Evolutionary conservation across 1,140 invertebrate genomes (phyloP).

Genomic region (Thaumetopoea pityocampa): DNA sequence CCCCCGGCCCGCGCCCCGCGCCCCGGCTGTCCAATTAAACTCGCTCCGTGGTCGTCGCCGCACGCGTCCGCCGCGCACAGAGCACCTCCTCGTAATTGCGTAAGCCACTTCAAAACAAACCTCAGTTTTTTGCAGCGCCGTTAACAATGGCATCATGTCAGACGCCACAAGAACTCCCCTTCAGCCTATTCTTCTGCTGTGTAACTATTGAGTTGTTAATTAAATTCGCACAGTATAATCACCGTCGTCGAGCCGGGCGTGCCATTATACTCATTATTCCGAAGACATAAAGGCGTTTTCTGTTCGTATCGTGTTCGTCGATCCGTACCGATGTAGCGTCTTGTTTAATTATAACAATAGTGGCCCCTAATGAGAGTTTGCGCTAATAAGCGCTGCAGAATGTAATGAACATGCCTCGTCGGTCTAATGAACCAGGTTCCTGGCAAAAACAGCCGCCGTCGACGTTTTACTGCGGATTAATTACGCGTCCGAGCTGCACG

Average conservation of each 20-base stretch:
- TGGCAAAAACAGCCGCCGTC: constrained; percentile 67
- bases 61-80: constrained; percentile 35
- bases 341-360: constrained; percentile 76
- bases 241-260: constrained; percentile 13
- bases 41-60: constrained; percentile 36
- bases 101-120: constrained; percentile 68
- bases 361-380: constrained; percentile 72
- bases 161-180: constrained; percentile 57
- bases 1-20: constrained; percentile 22
- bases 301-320: constrained; percentile 23
- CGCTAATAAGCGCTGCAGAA: constrained; percentile 74
- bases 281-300: constrained; percentile 40
- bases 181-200: constrained; percentile 40
- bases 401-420: constrained; percentile 73
- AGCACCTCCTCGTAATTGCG: constrained; percentile 59
- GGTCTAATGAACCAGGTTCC: constrained; percentile 72
- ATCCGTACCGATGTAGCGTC: constrained; percentile 53
- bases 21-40: constrained; percentile 64
- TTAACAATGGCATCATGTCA: constrained; percentile 69
- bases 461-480: constrained; percentile 72
- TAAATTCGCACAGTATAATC: constrained; percentile 63
- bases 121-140: constrained; percentile 53
- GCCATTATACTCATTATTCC: constrained; percentile 24
- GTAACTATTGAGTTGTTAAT: constrained; percentile 70
- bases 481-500: constrained; percentile 64